A percentile compares a stretch with the other conserved stretches of the same genome.
These are phyloP conservation scores for Otolemur crassicaudatus DNA, from an alignment of 2,797 vertebrate genomes.

Conservation along the genomic window DNA sequence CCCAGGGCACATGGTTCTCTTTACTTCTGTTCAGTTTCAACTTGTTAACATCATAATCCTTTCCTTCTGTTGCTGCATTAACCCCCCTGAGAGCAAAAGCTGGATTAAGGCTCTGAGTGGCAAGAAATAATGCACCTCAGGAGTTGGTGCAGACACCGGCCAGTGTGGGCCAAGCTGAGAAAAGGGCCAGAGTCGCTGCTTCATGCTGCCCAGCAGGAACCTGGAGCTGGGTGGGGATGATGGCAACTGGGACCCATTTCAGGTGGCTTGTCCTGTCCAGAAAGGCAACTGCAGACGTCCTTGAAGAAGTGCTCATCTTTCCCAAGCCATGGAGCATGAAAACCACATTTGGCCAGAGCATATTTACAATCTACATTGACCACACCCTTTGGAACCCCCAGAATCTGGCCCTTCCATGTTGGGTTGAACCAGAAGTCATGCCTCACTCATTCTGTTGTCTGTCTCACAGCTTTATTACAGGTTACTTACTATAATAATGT, in stretches of 20 bases:
- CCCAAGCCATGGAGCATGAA: background rate
- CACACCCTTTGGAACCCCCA: rapidly evolving
- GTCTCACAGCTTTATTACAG: background rate
- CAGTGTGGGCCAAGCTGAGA: background rate
- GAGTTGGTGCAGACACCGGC: background rate
- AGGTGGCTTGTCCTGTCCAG: background rate
- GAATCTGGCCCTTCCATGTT: background rate
- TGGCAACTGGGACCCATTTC: rapidly evolving
- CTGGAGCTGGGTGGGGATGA: background rate
- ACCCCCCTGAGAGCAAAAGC: background rate
- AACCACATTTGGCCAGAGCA: background rate
- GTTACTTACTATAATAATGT: background rate
- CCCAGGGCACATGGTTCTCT: background rate
- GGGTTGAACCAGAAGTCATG: background rate
- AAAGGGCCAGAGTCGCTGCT: background rate
- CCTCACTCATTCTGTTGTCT: background rate
- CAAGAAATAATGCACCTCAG: background rate
- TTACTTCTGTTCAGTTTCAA: background rate
- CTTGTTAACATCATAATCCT: background rate
- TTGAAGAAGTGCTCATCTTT: background rate
- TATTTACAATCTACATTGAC: background rate
- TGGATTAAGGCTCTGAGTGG: no score
- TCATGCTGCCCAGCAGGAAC: background rate
- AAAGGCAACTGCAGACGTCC: rapidly evolving
- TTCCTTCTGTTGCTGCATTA: background rate